Evolutionary conservation across 2,797 vertebrate species (phyloP).

Genomic region (Ara ararauna): DNA sequence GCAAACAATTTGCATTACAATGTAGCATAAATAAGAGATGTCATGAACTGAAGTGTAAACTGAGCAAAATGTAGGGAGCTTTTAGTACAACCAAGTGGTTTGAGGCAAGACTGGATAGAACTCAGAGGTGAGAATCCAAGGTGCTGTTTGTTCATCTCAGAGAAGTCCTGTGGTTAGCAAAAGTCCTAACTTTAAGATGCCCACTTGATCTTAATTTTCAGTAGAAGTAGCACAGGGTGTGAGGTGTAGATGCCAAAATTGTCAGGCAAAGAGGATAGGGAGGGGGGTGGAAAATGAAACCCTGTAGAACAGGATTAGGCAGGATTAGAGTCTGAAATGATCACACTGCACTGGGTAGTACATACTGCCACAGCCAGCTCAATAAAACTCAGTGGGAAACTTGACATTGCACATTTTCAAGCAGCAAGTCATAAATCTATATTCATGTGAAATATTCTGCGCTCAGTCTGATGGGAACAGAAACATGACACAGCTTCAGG

Average conservation of each 20-base stretch:
- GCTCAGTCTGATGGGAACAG: background rate
- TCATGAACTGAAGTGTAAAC: constrained; percentile 4
- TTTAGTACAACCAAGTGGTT: background rate
- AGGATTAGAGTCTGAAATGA: constrained; percentile 56
- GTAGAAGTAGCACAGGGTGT: background rate
- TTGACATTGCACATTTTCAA: constrained; percentile 53
- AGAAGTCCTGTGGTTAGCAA: background rate
- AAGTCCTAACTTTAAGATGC: background rate
- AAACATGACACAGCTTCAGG: background rate
- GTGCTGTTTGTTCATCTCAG: background rate
- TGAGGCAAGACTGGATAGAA: background rate
- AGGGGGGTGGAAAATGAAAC: background rate
- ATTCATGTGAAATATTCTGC: constrained; percentile 26
- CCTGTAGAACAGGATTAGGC: constrained; percentile 36
- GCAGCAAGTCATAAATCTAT: constrained; percentile 46
- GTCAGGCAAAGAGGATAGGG: background rate
- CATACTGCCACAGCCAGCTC: constrained; percentile 33
- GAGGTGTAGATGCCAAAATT: background rate
- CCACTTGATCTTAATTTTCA: background rate
- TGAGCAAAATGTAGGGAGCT: background rate
- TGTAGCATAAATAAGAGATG: constrained; percentile 22
- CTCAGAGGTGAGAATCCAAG: background rate
- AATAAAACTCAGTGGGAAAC: constrained; percentile 42
- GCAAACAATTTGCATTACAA: constrained; percentile 39
- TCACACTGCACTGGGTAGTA: constrained; percentile 5